Evolutionary conservation across 2,113 vertebrate species (phyloP).

Genomic region (Misgurnus anguillicaudatus): DNA sequence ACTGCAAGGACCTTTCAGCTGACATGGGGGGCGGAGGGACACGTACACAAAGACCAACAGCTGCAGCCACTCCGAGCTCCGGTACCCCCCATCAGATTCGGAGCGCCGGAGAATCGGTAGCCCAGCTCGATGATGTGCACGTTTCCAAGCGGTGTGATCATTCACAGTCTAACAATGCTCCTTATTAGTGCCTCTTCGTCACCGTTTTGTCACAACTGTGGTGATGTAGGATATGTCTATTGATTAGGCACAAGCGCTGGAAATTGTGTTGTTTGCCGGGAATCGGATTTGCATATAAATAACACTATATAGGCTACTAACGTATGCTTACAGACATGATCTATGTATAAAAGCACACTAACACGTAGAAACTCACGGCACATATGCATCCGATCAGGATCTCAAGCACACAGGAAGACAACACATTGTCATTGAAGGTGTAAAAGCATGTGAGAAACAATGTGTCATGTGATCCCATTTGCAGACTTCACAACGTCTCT

Average conservation of each 20-base stretch:
- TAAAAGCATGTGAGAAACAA: slow-evolving; percentile 33
- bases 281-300: slow-evolving; percentile 32
- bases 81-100: slow-evolving; percentile 44
- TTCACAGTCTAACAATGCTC: slow-evolving; percentile 54
- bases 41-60: slow-evolving; percentile 75
- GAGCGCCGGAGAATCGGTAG: slow-evolving; percentile 20
- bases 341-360: slow-evolving; percentile 22
- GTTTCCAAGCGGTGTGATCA: slow-evolving; percentile 29
- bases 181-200: slow-evolving; percentile 53
- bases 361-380: slow-evolving; percentile 34
- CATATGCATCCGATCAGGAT: slow-evolving; percentile 23
- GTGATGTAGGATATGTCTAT: slow-evolving; percentile 61
- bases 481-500: slow-evolving; percentile 25
- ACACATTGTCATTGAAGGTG: slow-evolving; percentile 35
- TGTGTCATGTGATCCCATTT: slow-evolving; percentile 38
- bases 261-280: slow-evolving; percentile 56
- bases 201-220: slow-evolving; percentile 23
- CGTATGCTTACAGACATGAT: slow-evolving; percentile 16
- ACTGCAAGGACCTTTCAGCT: slow-evolving; percentile 68
- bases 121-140: slow-evolving; percentile 34
- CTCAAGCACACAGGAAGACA: slow-evolving; percentile 32
- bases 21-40: slow-evolving; percentile 48
- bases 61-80: slow-evolving; percentile 74
- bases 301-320: slow-evolving; percentile 19
- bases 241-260: slow-evolving; percentile 54